phyloP scores from a whole-genome alignment of 2,797 vertebrate species.

The Sphenopsis melanotis region DNA sequence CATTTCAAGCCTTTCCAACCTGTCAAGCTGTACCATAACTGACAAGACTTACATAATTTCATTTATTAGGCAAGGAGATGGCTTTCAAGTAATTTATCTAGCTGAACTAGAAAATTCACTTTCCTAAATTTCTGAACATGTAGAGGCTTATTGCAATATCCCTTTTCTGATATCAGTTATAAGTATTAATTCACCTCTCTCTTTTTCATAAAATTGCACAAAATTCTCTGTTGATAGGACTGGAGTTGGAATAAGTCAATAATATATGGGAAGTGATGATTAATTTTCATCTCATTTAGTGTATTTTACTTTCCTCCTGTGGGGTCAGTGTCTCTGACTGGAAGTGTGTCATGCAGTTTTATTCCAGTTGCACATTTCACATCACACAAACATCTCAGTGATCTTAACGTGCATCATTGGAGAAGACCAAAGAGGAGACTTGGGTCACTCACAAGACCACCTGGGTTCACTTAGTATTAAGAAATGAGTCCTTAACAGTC shows the following conservation, averaged over 20 bases:
- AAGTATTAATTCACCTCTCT: background rate
- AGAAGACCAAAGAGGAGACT: background rate
- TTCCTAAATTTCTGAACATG: background rate
- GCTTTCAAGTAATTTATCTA: background rate
- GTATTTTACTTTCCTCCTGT: background rate
- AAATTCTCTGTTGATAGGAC: background rate
- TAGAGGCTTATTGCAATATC: background rate
- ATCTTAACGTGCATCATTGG: background rate
- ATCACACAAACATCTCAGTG: background rate
- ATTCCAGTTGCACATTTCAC: background rate
- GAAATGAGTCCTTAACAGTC: background rate
- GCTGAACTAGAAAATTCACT: background rate
- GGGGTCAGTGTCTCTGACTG: background rate
- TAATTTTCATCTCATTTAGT: background rate
- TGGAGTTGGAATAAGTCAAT: background rate
- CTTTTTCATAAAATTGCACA: background rate
- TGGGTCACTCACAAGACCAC: background rate
- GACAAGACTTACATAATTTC: background rate
- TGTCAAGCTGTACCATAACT: background rate
- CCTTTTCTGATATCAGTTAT: background rate
- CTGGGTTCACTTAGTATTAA: background rate
- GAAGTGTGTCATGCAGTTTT: background rate
- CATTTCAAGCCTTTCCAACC: background rate
- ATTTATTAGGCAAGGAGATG: background rate
- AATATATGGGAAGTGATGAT: background rate